These are phyloP conservation scores for Morbakka virulenta DNA, from an alignment of 30 jellyfish, hydroid and myxozoan genomes.

Conservation along the genomic window DNA sequence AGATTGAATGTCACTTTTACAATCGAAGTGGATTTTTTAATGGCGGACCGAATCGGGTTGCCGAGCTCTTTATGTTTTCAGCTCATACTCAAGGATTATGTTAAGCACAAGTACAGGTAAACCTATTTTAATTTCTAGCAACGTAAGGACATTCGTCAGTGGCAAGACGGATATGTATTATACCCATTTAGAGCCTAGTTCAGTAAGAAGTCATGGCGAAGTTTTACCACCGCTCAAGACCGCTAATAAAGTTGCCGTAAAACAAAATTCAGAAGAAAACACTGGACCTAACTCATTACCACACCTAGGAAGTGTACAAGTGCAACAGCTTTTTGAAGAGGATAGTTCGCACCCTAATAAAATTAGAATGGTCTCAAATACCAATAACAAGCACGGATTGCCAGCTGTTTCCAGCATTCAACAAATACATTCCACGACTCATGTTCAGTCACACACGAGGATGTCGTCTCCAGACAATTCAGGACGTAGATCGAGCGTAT, in stretches of 20 bases:
- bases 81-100: conserved; percentile 40
- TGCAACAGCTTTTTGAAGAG: conserved; percentile 84
- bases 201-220: conserved; percentile 87
- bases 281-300: conserved; percentile 70
- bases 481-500: conserved; percentile 85
- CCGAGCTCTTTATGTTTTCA: neutral
- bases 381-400: conserved; percentile 50
- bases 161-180: conserved; percentile 66
- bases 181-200: conserved; percentile 57
- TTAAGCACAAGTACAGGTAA: conserved; percentile 74
- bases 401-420: conserved; percentile 70
- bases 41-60: neutral
- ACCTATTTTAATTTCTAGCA: conserved; percentile 59
- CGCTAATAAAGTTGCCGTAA: conserved; percentile 72
- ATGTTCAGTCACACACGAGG: conserved; percentile 39
- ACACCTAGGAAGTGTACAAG: conserved; percentile 87
- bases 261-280: conserved; percentile 66
- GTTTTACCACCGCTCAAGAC: conserved; percentile 89
- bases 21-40: neutral
- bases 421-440: conserved; percentile 43
- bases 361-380: conserved; percentile 28
- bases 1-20: neutral
- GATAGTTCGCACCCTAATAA: conserved; percentile 68
- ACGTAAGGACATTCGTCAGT: conserved; percentile 44
- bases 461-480: conserved; percentile 57